Evolutionary conservation across 35 echinoderm and acorn worm genomes (phyloP), one percentile per base, ranked within the genome.

Genomic region (Acanthaster planci): DNA sequence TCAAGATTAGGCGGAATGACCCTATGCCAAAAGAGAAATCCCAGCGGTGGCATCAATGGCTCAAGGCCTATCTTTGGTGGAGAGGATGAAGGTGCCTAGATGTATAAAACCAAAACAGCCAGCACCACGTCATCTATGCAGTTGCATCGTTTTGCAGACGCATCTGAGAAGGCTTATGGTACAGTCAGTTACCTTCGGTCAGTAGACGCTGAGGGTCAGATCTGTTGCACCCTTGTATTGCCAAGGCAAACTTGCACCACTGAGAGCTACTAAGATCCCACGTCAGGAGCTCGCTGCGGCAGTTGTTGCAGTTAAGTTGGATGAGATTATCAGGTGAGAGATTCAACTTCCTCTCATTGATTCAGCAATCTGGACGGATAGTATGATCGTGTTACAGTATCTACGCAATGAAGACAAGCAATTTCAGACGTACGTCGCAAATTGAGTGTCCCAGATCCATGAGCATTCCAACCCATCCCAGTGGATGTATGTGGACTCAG

Each of bases 401-500:
- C 80, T 91, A 9, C 39, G 64, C 23, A 91, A 91, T 75, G 89
- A 91, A 52, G 31, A 82, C 19, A 86, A 40, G 67, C 31, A 84
- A 35, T 91, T 91, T 42, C 83, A 91, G 15, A 78, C 37, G 27
- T 86, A 31, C 55, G 82, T 77, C 37, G 9, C 75, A 35, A 77
- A 77, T 30, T 34, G 75, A n/a, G 75, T 77, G 37, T 80, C 82
- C 35, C 42, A 67, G 1, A 93, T 93, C 36, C 21, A 82, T 15
- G 86, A 93, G 55, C 50, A 30, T 19, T 76, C 92, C 14, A 37
- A 84, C 56, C 76, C 92, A 59, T 36, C 32, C 38, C 55, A 75
- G 27, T 93, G 92, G 92, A 22, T 38, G 30, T 81, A 89, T 38
- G 77, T 93, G 37, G 75, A 93, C 64, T 85, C 92, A 8, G 19